Evolutionary conservation across 2,113 vertebrate genomes (phyloP), one percentile per base, ranked within the genome.

Genomic region (Scophthalmus maximus): DNA sequence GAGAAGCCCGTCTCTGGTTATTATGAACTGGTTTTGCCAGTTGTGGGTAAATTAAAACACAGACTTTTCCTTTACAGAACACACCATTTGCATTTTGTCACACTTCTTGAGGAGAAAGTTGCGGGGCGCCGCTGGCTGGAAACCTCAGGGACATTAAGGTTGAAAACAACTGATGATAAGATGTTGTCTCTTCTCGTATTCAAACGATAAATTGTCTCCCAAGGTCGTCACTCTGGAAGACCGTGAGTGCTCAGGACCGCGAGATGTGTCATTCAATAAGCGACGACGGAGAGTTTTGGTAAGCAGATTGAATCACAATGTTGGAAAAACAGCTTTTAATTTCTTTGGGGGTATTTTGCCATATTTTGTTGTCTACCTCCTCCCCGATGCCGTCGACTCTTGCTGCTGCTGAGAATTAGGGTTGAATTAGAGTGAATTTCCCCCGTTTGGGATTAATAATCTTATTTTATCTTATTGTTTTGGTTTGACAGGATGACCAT

Each of bases 201-300:
- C 26, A 23, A 40, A 23, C 57, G 6, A 47, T 38, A 18, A 56
- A 22, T 0, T 66, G 5, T 63, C 27, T 27, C 53, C n/a, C 25
- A 25, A 75, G 93, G 26, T 94, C 93, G 10, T 15, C 76, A 8
- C 52, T 84, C 46, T 94, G 93, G 93, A 0, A 76, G 20, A 87
- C 44, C 0, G 80, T 93, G 38, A 88, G 76, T 55, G 6, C 64
- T 26, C 2, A 87, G 14, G 92, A 93, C 3, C 78, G 64, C 2
- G 52, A 69, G 0, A 27, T 1, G 7, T 91, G 77, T 25, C 78
- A 34, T 0, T 29, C 55, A 27, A 74, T 87, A 22, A 34, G 1
- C 9, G 62, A 94, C 0, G 79, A 94, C 70, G 92, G 93, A 10
- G 92, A 94, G 70, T 94, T 94, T 73, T 94, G 93, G 93, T 94